A percentile compares a stretch with the other conserved stretches of the same genome.
phyloP scores from a whole-genome alignment of 2,888 invertebrate species.

The Chloromyia formosa region DNA sequence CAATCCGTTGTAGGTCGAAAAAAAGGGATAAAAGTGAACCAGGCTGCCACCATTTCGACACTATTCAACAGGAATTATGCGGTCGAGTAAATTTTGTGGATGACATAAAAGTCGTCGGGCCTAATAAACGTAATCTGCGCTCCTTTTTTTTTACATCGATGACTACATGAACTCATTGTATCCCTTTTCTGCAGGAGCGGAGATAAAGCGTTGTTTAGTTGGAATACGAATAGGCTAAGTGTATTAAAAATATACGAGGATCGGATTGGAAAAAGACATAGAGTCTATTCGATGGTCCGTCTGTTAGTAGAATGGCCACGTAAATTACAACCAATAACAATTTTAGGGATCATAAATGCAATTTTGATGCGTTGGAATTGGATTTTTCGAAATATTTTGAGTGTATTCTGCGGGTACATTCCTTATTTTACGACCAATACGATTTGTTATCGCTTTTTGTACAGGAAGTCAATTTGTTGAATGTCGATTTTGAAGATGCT shows the following conservation, averaged over 20 bases:
- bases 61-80: conserved; percentile 29
- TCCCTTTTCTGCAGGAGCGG: not conserved
- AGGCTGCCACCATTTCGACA: not conserved
- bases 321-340: conserved; percentile 39
- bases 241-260: conserved; percentile 31
- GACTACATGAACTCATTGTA: not conserved
- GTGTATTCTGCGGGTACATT: not conserved
- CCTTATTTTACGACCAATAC: conserved; percentile 27
- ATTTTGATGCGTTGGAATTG: conserved; percentile 30
- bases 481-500: not conserved
- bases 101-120: conserved; percentile 27
- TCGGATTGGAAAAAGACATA: conserved; percentile 18
- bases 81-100: conserved; percentile 43
- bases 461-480: not conserved
- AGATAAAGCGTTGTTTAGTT: not conserved
- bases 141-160: conserved; percentile 1
- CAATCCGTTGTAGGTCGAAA: conserved; percentile 21
- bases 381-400: not conserved
- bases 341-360: conserved; percentile 42
- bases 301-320: not conserved
- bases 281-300: not conserved
- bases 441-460: conserved; percentile 29
- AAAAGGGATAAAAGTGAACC: conserved; percentile 20
- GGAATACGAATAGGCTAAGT: not conserved
- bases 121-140: conserved; percentile 29